Evolutionary conservation across 2,113 vertebrate species (phyloP), one percentile per base, ranked within the genome.

Genomic region (Phyllostomus hastatus): DNA sequence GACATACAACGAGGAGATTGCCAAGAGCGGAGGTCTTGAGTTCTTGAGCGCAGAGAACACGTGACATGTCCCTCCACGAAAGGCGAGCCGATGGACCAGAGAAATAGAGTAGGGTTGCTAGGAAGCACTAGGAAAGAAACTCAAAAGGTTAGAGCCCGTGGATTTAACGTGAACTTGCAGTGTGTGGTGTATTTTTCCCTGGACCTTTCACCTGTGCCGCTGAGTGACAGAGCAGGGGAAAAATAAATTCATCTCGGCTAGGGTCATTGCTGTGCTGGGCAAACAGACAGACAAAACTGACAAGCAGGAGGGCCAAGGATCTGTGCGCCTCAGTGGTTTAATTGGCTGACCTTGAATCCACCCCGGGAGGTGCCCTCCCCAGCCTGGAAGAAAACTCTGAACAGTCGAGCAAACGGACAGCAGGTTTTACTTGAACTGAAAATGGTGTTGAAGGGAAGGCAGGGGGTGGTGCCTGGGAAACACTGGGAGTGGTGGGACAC

Each of bases 281-380:
- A 72, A 50, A 72, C 41, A 70, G 52, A 15, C 35, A 70, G 41
- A 22, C 7, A 61, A 61, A 61, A 61, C 4, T 19, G 52, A 26
- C 24, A 50, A 80, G 48, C 17, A 33, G 24, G 17, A 50, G 11
- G 35, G 15, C 35, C 11, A 46, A 46, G 20, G 64, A 35, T 33
- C 17, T 1, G 0, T 10, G 59, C 33, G 2, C 12, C 2, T 0
- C 1, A 2, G 52, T 43, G n/a, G 35, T 26, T 50, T 17, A 16
- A 24, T 5, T n/a, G 80, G 10, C 33, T 28, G 19, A 16, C 24
- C 59, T 61, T 1, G 33, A 5, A 3, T 50, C 50, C 48, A 1
- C 22, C 2, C n/a, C 59, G 75, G 4, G 33, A 69, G 38, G 11
- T 24, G 17, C 28, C 15, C 12, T 38, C 33, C 17, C 26, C 6